Conservation (phyloP, 2,888 invertebrate genomes). For the Netelia inedita region DNA sequence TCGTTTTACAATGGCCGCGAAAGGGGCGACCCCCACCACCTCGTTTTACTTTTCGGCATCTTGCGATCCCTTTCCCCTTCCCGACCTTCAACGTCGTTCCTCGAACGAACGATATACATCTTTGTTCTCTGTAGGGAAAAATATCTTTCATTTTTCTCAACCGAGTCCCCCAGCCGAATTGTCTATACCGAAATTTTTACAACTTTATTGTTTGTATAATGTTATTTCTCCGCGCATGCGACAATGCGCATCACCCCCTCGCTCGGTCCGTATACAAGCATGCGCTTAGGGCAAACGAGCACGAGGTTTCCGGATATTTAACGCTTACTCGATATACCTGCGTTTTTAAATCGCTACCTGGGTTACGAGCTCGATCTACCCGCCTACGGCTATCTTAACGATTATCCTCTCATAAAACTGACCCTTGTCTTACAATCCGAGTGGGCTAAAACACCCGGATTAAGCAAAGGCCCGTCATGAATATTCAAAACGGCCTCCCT, state of each 20-base stretch:
- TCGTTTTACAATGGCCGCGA: conserved; percentile 60
- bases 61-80: conserved; percentile 37
- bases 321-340: conserved; percentile 47
- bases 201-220: conserved; percentile 15
- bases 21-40: conserved; percentile 69
- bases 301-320: conserved; percentile 42
- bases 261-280: background rate
- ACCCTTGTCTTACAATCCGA: conserved; percentile 27
- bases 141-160: conserved; percentile 16
- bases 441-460: conserved; percentile 40
- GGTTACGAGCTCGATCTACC: conserved; percentile 42
- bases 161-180: background rate
- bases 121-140: conserved; percentile 58
- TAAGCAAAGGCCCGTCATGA: conserved; percentile 40
- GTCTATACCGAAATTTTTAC: conserved; percentile 26
- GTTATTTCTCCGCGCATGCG: background rate
- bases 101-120: conserved; percentile 56
- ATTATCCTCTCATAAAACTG: conserved; percentile 55
- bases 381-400: conserved; percentile 35
- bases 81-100: conserved; percentile 31
- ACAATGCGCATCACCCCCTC: background rate
- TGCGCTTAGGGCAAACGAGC: conserved; percentile 8
- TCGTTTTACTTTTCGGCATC: conserved; percentile 59
- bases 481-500: conserved; percentile 43
- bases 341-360: conserved; percentile 48